Base-by-base conservation (phyloP, 2,888 invertebrate genomes). In the Loripinus fragilis region DNA sequence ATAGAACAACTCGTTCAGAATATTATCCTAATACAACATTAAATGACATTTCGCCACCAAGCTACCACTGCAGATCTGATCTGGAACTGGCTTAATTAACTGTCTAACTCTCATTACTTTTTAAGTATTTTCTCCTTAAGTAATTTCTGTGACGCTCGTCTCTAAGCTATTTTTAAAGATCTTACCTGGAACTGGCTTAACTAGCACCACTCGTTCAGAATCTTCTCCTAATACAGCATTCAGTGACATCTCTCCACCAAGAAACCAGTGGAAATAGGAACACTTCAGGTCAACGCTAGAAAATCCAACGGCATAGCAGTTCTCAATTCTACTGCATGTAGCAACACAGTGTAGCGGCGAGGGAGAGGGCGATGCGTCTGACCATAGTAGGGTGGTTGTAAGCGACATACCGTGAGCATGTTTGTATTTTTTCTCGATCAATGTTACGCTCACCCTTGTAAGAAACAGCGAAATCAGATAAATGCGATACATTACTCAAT, bases 291-390 rank as follows among this genome's bases (percentile, higher is more conserved):
- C 1, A 60, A 60, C 7, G 1, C 20, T 60, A 5, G 60, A 60
- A 60, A 60, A 60, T 60, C 60, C 60, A 20, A 60, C 30, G 15
- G 60, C 60, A 33, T 60, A 60, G 28, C 60, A 60, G 12, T 60
- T 33, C 8, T 60, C 33, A 30, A 33, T 20, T 3, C 33, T 5
- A 7, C 33, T 25, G 20, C 45, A 52, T 33, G 33, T 33, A 2
- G 33, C 15, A 2, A 60, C 10, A 33, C 60, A 60, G 23, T 33
- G 60, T 17, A 60, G 10, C 20, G 33, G 33, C 17, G 60, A 60
- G 3, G 33, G 60, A 33, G 28, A 10, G 10, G 25, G 2, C 12
- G 30, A 33, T 38, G 7, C 38, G 60, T 60, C 60, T 7, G 30
- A 28, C 60, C 60, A 60, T 1, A 60, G 17, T 28, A 10, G 10